phyloP scores from a whole-genome alignment of 2,113 vertebrate species.

The Hirundichthys speculiger region DNA sequence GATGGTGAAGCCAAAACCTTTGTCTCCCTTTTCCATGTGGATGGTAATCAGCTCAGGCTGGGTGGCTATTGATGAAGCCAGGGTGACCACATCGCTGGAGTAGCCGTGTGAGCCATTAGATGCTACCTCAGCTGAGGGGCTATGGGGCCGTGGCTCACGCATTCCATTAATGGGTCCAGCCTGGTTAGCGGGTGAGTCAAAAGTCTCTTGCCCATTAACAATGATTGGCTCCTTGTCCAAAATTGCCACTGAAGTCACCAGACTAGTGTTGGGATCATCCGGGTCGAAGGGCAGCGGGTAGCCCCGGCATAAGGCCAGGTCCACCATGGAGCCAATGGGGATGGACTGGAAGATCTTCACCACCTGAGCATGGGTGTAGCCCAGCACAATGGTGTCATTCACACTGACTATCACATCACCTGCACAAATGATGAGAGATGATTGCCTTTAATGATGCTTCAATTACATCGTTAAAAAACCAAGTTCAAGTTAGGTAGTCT shows the following conservation, averaged over 20 bases:
- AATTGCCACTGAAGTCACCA: constrained; percentile 97
- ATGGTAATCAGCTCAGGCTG: constrained; percentile 98
- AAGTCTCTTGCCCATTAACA: constrained; percentile 94
- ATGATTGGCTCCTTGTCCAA: constrained; percentile 98
- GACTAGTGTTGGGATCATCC: constrained; percentile 96
- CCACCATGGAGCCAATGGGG: constrained; percentile 96
- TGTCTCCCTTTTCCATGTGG: constrained; percentile 97
- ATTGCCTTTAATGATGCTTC: constrained; percentile 3
- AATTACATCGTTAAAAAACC: constrained; percentile 1
- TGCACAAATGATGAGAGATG: constrained; percentile 58
- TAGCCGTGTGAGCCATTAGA: constrained; percentile 88
- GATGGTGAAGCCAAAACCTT: constrained; percentile 98
- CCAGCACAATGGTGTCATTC: constrained; percentile 95
- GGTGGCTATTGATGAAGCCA: constrained; percentile 95
- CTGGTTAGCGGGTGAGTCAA: constrained; percentile 83
- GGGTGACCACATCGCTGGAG: constrained; percentile 90
- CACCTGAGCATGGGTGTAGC: constrained; percentile 97
- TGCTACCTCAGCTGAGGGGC: constrained; percentile 85
- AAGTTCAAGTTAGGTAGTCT: not conserved
- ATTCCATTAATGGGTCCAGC: constrained; percentile 77
- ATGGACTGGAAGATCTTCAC: constrained; percentile 99
- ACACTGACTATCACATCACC: constrained; percentile 98
- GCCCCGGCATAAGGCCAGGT: constrained; percentile 96
- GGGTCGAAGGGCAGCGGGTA: constrained; percentile 98
- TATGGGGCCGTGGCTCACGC: constrained; percentile 89